Evolutionary conservation across 2,888 invertebrate species (phyloP), one percentile per base, ranked within the genome.

Genomic region (Chromoteleia sp.): DNA sequence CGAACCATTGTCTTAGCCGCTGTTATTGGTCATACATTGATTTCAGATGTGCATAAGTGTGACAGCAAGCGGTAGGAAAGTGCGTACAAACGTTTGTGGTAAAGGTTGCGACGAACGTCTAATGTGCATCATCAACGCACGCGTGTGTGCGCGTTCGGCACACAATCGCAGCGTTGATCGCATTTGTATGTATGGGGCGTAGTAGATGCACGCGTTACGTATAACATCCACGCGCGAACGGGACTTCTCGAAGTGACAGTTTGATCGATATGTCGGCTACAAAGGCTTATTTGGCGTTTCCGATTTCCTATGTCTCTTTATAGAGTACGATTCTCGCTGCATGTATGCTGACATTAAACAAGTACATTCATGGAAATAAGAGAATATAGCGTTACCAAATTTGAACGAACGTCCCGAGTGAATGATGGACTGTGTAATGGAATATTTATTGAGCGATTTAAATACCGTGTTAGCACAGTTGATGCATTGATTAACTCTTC

Each of bases 261-360:
- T 82, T 82, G 82, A 82, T 82, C 82, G 82, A 82, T 82, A 82
- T 76, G 78, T 75, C 78, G 82, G 58, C 79, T 79, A 82, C 78
- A 75, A 82, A 78, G 78, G 82, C 82, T 79, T 82, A 82, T 82
- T 82, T 82, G 78, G 82, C 74, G 77, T 82, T 82, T 82, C 82
- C 82, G 78, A 82, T 75, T 74, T 78, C 78, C 78, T 82, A 77
- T 77, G 73, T 77, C 81, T 73, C 81, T 82, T 77, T 82, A 82
- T 82, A 82, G 73, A 48, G 77, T 58, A 74, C 56, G 67, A 68
- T 77, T 74, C 81, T 59, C 36, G 65, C 59, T 68, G 75, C 71
- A 56, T 81, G 76, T 73, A 56, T 43, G 77, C 56, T 82, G 81
- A 82, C 77, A 74, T 82, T 74, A 82, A 82, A 82, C 82, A 77